Base-by-base conservation (phyloP, 2,888 invertebrate genomes). In the Stenolophus ochropezus region DNA sequence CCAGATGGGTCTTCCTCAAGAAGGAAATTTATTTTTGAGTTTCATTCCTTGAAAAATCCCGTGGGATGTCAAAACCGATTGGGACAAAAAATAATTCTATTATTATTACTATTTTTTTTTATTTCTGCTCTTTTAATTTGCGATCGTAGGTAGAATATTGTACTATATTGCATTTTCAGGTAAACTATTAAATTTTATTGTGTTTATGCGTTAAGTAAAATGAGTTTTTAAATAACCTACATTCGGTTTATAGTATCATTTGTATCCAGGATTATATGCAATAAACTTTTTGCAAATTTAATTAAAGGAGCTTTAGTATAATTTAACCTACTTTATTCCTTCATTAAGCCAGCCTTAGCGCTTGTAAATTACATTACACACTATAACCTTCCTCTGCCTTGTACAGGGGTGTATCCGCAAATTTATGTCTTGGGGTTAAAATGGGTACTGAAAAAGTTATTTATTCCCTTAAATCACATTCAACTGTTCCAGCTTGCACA, bases 321-420 rank as follows among this genome's bases (percentile, higher is more conserved):
- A 73, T 73, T 73, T 73, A 49, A 73, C 73, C 47, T n/a, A 73
- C 73, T 73, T 73, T 73, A 73, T 49, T 49, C 20, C 49, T 73
- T 73, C 73, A 73, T 73, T 73, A 73, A 49, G n/a, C 51, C 51
- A n/a, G 4, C 47, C 23, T 14, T 14, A 71, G 73, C 49, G 25
- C 20, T 4, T 49, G 25, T 73, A 73, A 73, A 73, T 73, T 73
- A 49, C 73, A 47, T 51, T 49, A 73, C 65, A 69, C 33, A 33
- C 27, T 42, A 33, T 18, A 69, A 1, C 65, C 65, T 27, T 69
- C 20, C 27, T 33, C 18, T 33, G 5, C 8, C 14, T 25, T n/a
- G n/a, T n/a, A 6, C 33, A 33, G 65, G 8, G 65, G n/a, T 16
- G 65, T 4, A 65, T 69, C 11, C 1, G 16, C 33, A 69, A 69